These are phyloP conservation scores for Crocallis elinguaria DNA, from an alignment of 2,888 invertebrate species.

Conservation along the genomic window DNA sequence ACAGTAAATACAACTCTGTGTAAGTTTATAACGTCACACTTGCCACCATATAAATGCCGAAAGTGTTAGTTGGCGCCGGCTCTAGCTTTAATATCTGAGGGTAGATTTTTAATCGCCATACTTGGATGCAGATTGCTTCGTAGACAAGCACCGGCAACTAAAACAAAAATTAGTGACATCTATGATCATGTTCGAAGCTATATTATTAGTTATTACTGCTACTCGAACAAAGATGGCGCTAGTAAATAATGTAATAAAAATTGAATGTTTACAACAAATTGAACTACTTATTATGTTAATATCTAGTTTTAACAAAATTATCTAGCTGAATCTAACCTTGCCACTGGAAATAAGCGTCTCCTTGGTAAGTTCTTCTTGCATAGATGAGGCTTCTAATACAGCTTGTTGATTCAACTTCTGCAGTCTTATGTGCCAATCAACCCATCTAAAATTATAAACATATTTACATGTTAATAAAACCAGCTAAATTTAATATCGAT, in stretches of 20 bases:
- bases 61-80: constrained; percentile 88
- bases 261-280: neutral
- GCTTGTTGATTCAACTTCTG: constrained; percentile 96
- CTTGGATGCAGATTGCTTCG: constrained; percentile 92
- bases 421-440: constrained; percentile 92
- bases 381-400: constrained; percentile 90
- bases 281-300: too few relatives aligned
- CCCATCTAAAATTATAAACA: constrained; percentile 84
- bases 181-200: neutral
- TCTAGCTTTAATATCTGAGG: constrained; percentile 89
- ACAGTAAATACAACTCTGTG: neutral
- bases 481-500: neutral
- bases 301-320: neutral
- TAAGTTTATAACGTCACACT: constrained; percentile 45
- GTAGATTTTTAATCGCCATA: constrained; percentile 94
- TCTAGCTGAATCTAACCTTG: constrained; percentile 82
- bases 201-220: constrained; percentile 4
- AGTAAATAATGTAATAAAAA: neutral
- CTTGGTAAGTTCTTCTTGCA: constrained; percentile 93
- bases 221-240: constrained; percentile 20
- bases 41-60: constrained; percentile 91
- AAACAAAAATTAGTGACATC: constrained; percentile 30
- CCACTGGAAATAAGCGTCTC: constrained; percentile 90
- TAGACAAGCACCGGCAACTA: constrained; percentile 90
- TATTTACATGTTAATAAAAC: neutral